phyloP scores from a whole-genome alignment of 2,888 invertebrate species.

The Philaethria dido region DNA sequence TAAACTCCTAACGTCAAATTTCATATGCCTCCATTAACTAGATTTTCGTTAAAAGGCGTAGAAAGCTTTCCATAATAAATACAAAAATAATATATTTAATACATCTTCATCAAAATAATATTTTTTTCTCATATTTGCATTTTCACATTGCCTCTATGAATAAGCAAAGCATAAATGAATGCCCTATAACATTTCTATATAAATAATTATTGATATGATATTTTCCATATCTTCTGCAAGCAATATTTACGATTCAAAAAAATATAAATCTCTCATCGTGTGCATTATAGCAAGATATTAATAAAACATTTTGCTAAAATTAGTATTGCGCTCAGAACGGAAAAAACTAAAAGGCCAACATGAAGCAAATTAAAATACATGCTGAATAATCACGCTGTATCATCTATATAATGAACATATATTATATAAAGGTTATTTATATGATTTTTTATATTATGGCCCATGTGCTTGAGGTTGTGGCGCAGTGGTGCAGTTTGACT shows the following conservation, averaged over 20 bases:
- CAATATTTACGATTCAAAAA: conserved; percentile 29
- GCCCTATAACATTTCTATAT: not conserved
- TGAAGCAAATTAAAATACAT: conserved; percentile 29
- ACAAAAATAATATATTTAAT: not conserved
- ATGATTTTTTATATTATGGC: not conserved
- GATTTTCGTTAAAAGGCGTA: too few relatives aligned
- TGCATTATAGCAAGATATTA: conserved; percentile 35
- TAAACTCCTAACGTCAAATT: too few relatives aligned
- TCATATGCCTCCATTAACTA: too few relatives aligned
- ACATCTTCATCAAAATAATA: not conserved
- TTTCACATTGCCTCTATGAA: not conserved
- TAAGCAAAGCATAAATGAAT: not conserved
- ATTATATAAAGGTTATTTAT: not conserved
- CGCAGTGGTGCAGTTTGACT: too few relatives aligned
- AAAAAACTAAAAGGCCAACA: conserved; percentile 30
- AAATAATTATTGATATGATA: conserved; percentile 4
- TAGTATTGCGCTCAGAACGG: conserved; percentile 28
- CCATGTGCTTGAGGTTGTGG: too few relatives aligned
- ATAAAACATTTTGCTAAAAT: conserved; percentile 31
- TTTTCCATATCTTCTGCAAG: not conserved
- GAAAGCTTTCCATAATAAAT: too few relatives aligned
- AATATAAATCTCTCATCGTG: conserved; percentile 30
- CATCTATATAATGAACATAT: conserved; percentile 1
- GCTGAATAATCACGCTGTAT: conserved; percentile 22
- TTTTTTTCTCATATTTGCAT: not conserved